These are phyloP conservation scores for Mus spicilegus DNA, from an alignment of 2,113 vertebrate genomes.

Conservation along the genomic window DNA sequence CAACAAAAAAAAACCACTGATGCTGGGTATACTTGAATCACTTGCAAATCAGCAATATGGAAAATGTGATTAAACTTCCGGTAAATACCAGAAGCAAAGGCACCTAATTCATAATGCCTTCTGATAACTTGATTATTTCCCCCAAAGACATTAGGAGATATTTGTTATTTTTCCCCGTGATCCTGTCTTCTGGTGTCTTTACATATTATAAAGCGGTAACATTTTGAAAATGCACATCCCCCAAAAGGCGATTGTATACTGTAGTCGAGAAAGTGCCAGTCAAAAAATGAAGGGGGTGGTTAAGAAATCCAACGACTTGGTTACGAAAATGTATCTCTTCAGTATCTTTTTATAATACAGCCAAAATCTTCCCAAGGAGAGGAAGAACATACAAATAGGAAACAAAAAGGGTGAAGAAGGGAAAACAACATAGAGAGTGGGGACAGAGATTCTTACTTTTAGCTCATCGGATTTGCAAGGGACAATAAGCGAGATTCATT, in stretches of 20 bases:
- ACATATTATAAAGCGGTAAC: conserved; percentile 61
- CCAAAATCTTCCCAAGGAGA: conserved; percentile 72
- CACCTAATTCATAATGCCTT: conserved; percentile 37
- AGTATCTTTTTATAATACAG: conserved; percentile 74
- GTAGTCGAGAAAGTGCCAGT: not conserved
- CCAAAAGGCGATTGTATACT: conserved; percentile 35
- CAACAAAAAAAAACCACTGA: not conserved
- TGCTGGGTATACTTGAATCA: not conserved
- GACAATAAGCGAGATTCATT: conserved; percentile 99
- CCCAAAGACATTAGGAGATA: conserved; percentile 16
- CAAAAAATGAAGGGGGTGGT: accelerated
- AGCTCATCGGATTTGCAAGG: conserved; percentile 92
- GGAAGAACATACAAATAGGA: conserved; percentile 68
- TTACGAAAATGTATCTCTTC: conserved; percentile 75
- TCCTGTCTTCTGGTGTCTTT: conserved; percentile 24
- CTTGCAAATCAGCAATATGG: not conserved
- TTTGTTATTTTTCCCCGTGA: conserved; percentile 36
- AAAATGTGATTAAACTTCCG: conserved; percentile 52
- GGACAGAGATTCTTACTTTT: conserved; percentile 89
- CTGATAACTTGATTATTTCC: conserved; percentile 27
- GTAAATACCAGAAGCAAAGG: conserved; percentile 67
- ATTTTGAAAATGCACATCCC: conserved; percentile 36
- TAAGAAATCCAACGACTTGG: conserved; percentile 69
- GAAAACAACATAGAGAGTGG: conserved; percentile 45
- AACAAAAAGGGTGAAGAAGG: not conserved